These are phyloP conservation scores for Ictalurus furcatus DNA, from an alignment of 2,113 vertebrate genomes.

Conservation along the genomic window DNA sequence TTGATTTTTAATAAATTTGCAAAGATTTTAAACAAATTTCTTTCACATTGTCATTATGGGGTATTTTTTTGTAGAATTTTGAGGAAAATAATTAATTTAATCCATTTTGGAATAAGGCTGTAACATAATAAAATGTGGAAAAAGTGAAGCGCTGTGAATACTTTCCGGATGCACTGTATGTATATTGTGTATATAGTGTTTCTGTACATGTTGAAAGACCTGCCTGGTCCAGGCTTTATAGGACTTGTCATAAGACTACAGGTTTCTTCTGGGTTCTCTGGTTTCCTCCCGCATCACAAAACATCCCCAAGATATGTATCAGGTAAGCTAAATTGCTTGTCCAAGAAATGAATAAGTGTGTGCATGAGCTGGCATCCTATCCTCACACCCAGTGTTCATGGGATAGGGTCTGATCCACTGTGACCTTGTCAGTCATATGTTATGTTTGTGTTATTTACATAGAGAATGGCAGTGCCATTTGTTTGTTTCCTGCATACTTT, in stretches of 20 bases:
- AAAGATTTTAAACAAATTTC: no score
- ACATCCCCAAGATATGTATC: not conserved
- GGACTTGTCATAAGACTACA: constrained; percentile 50
- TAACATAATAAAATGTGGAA: no score
- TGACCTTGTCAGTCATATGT: not conserved
- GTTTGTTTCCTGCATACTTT: constrained; percentile 61
- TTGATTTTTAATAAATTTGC: no score
- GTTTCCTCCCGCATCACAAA: constrained; percentile 5
- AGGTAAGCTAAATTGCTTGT: constrained; percentile 20
- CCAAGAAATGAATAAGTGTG: not conserved
- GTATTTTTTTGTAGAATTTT: no score
- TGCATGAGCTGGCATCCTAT: not conserved
- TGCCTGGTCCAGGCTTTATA: constrained; percentile 32
- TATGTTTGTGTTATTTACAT: not conserved
- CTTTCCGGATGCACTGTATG: not conserved
- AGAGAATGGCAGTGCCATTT: not conserved
- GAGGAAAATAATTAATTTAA: no score
- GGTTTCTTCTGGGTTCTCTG: not conserved
- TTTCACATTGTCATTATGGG: no score
- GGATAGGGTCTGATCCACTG: not conserved
- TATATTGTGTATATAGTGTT: constrained; percentile 19
- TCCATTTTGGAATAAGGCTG: no score
- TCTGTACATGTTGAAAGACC: not conserved
- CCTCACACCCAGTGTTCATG: constrained; percentile 10
- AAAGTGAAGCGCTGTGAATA: no score